These are phyloP conservation scores for Morpho achilles DNA, from an alignment of 2,888 invertebrate species.

Conservation along the genomic window DNA sequence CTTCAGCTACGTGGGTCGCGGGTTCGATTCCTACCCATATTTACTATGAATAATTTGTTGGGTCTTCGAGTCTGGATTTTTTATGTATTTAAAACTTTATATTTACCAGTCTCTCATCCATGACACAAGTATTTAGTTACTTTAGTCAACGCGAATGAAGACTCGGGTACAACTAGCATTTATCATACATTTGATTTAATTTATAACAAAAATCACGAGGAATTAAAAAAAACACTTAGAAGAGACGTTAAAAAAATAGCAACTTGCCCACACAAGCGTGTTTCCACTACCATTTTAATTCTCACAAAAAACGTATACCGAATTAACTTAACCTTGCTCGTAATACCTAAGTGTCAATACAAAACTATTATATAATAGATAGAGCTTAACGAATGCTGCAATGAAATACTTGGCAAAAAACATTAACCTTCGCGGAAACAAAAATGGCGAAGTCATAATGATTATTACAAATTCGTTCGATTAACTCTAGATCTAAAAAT, in stretches of 20 bases:
- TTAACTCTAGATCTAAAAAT: constrained; percentile 1
- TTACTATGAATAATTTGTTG: no score
- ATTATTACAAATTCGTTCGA: constrained; percentile 1
- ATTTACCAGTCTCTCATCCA: no score
- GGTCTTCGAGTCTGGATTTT: no score
- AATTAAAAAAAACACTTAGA: no score
- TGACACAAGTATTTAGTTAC: no score
- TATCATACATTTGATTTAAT: no score
- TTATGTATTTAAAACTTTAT: no score
- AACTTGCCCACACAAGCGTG: neutral
- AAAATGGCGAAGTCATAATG: constrained; percentile 1
- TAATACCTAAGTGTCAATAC: neutral
- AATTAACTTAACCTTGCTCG: constrained; percentile 5
- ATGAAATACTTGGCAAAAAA: neutral
- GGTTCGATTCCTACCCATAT: no score
- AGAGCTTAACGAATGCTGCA: neutral
- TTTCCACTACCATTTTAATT: constrained; percentile 10
- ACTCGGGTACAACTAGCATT: no score
- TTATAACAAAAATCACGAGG: neutral
- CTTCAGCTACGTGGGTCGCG: no score
- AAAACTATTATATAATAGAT: constrained; percentile 2
- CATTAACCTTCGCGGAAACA: neutral
- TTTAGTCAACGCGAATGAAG: no score
- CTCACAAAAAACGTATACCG: constrained; percentile 4
- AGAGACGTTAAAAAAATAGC: neutral